Evolutionary conservation across 2,797 vertebrate genomes (phyloP).

Genomic region (Pterois miles): DNA sequence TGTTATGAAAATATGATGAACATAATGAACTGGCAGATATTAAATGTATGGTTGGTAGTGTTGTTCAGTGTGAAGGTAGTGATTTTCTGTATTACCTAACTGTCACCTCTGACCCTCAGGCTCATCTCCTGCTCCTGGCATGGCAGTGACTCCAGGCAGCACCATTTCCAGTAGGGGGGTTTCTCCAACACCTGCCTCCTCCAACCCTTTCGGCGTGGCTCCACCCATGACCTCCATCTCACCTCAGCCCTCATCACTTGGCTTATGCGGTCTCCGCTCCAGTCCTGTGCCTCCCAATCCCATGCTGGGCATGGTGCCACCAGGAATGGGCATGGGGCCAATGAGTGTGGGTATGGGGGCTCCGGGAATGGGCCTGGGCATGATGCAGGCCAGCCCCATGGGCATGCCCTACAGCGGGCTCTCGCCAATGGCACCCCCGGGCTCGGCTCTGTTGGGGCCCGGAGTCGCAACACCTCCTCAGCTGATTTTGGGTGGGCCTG

Average conservation of each 20-base stretch:
- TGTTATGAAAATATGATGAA: background rate
- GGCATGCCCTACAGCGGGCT: conserved; percentile 82
- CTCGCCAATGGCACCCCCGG: conserved; percentile 83
- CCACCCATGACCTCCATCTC: conserved; percentile 85
- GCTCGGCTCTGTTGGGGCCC: conserved; percentile 75
- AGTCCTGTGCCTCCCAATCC: conserved; percentile 86
- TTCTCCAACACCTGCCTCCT: conserved; percentile 83
- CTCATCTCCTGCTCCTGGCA: conserved; percentile 82
- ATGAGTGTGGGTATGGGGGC: conserved; percentile 80
- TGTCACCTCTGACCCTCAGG: conserved; percentile 58
- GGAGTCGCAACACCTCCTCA: conserved; percentile 75
- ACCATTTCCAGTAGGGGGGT: conserved; percentile 86
- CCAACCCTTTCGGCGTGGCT: conserved; percentile 85
- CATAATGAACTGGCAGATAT: background rate
- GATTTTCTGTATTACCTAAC: background rate
- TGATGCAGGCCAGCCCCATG: conserved; percentile 85
- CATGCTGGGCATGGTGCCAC: conserved; percentile 84
- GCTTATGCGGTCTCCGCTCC: conserved; percentile 83
- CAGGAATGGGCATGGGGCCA: conserved; percentile 77
- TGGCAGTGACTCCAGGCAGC: conserved; percentile 86
- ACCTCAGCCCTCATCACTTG: conserved; percentile 86
- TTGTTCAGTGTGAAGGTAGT: no score
- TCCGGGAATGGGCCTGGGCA: conserved; percentile 80
- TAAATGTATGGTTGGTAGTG: background rate
- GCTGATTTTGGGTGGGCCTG: conserved; percentile 85